Percentiles rank a stretch among this genome's conserved stretches.
phyloP scores from a whole-genome alignment of 2,797 vertebrate species.

The Danionella dracula region DNA sequence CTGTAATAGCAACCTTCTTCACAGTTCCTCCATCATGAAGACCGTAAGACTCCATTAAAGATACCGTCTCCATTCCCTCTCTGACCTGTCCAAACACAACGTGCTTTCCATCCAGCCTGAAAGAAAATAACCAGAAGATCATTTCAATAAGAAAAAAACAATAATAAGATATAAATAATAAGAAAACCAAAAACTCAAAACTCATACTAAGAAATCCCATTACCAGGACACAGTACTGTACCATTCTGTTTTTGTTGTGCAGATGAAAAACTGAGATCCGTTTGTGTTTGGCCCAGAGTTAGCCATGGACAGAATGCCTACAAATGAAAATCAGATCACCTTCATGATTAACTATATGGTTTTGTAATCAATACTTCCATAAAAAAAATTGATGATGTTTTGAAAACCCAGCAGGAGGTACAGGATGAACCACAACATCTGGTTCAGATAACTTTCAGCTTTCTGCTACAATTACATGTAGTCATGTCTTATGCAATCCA shows the following conservation, averaged over 20 bases:
- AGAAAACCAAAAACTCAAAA: too few species aligned
- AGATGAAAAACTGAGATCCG: conserved; percentile 94
- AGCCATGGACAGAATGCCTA: conserved; percentile 93
- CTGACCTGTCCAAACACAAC: conserved; percentile 91
- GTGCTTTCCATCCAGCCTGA: conserved; percentile 90
- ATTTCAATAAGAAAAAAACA: background rate
- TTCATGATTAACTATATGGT: background rate
- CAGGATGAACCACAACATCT: conserved; percentile 36
- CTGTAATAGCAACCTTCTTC: conserved; percentile 84
- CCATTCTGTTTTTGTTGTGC: conserved; percentile 87
- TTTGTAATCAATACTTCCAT: conserved; percentile 10
- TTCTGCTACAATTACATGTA: conserved; percentile 41
- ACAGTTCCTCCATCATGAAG: conserved; percentile 82
- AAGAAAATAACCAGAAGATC: conserved; percentile 20
- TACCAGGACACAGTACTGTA: conserved; percentile 70
- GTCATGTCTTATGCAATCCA: conserved; percentile 42
- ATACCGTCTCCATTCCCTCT: conserved; percentile 85
- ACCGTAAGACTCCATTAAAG: conserved; percentile 85
- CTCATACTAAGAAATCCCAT: background rate
- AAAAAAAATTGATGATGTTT: conserved; percentile 6
- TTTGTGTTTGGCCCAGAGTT: conserved; percentile 93
- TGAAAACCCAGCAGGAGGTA: conserved; percentile 14
- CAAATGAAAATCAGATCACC: background rate
- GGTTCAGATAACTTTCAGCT: conserved; percentile 30
- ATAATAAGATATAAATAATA: background rate